These are phyloP conservation scores for Luperina testacea DNA, from an alignment of 2,888 invertebrate species.

Conservation along the genomic window DNA sequence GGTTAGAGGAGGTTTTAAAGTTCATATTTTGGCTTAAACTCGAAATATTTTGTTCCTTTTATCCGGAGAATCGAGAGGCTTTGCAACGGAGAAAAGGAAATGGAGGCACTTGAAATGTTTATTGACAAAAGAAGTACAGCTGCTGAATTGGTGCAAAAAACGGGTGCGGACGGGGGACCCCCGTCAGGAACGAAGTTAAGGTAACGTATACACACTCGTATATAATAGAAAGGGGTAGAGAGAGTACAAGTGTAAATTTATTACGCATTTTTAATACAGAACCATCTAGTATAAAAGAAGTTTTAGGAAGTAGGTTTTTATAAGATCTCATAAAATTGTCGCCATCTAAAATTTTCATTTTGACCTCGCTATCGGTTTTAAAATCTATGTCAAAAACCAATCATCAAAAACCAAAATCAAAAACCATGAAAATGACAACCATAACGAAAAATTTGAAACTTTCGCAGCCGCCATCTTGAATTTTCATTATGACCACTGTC, in stretches of 20 bases:
- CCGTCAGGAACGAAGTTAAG: no score
- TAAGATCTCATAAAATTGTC: neutral
- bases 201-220: no score
- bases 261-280: no score
- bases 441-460: no score
- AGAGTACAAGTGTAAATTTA: neutral
- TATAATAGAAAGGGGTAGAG: neutral
- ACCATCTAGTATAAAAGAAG: neutral
- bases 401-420: no score
- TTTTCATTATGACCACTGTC: no score
- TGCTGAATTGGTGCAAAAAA: neutral
- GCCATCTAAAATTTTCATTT: neutral
- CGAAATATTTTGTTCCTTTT: constrained; percentile 36
- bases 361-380: neutral
- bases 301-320: neutral
- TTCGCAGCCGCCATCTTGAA: no score
- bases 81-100: neutral
- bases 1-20: constrained; percentile 53
- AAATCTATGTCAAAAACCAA: no score
- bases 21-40: constrained; percentile 54
- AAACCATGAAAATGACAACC: no score
- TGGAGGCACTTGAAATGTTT: neutral
- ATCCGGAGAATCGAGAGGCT: neutral
- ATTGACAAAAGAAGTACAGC: neutral
- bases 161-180: no score